Evolutionary conservation across 1,140 invertebrate genomes (phyloP), one percentile per base, ranked within the genome.

Genomic region (Spodoptera litura): DNA sequence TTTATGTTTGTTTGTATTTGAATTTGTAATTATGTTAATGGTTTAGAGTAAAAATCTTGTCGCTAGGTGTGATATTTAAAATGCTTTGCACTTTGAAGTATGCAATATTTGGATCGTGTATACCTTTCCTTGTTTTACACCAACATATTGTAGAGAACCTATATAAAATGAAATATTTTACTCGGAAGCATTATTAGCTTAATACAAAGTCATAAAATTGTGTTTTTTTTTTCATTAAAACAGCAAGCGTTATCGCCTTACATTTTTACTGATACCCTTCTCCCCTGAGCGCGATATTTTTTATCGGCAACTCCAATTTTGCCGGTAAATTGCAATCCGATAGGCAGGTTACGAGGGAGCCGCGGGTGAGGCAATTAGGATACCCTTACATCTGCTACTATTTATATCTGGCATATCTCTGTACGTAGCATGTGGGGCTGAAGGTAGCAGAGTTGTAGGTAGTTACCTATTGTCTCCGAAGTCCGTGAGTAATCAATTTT

Each of bases 291-390:
- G 81, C 80, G 75, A 84, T 90, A 89, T 90, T 90, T 89, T 90
- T 86, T 84, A 79, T 80, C 72, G 56, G 53, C 58, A 73, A 10
- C 78, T 82, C 86, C 83, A 82, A 81, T 78, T 84, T 73, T 78
- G 81, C 78, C 83, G 82, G 83, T 86, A 90, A 89, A 90, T 89
- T 90, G 88, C 85, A 83, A 90, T 85, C 79, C 81, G 88, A 89
- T 88, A 89, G 84, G 73, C 83, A 85, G 83, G 81, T 85, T 81
- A 66, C 78, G 74, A 51, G 64, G 59, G 53, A 27, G 10, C 10
- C 58, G 64, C 15, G 64, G 55, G 61, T 52, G 68, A 25, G 78
- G 83, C 80, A 83, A 88, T 89, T 85, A 86, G 80, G 80, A 55
- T 68, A 13, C 44, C 64, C 27, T 70, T 59, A 75, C 73, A 64